Evolutionary conservation across 2,797 vertebrate genomes (phyloP), one percentile per base, ranked within the genome.

Genomic region (Semaprochilodus insignis): DNA sequence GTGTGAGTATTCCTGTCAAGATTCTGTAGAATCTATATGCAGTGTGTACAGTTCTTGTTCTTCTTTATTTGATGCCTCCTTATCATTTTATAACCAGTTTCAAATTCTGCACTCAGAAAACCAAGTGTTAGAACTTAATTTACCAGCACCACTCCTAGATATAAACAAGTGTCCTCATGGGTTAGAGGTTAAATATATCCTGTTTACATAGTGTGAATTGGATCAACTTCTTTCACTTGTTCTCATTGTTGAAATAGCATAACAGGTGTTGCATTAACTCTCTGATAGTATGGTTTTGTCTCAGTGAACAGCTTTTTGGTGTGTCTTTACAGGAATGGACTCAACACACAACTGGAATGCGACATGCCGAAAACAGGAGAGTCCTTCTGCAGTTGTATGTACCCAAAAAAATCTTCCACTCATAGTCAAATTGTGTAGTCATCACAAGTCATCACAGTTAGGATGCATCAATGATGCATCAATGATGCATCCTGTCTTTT

Each of bases 301-400:
- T 48, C 8, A 23, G 15, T 48, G 10, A 48, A 48, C 44, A 48
- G 11, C 44, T 48, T 8, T 71, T 62, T 71, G 23, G 17, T 19
- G 1, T 62, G 6, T 69, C 51, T 31, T 83, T 81, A 15, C 71
- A 96, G 95, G 94, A 95, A 89, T 96, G 95, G 95, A 95, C 91
- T 79, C 94, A 94, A 25, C 95, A 96, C 88, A 69, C 78, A 0
- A 90, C 92, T 19, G 93, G 95, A 69, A 90, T 94, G 4, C 88
- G 91, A 19, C 95, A 96, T 90, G 88, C 92, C 4, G 94, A 94
- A 74, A 95, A 93, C 86, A 86, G 92, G 16, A 90, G 93, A 11
- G 77, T 74, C 21, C 93, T 95, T 27, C 90, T 96, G 25, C 84
- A 94, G 85, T 91, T 94, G 95, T 96, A 91, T 92, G 95, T 91